Percentiles rank a stretch among this genome's conserved stretches.
phyloP scores from a whole-genome alignment of 2,797 vertebrate genomes.

The Avahi laniger region DNA sequence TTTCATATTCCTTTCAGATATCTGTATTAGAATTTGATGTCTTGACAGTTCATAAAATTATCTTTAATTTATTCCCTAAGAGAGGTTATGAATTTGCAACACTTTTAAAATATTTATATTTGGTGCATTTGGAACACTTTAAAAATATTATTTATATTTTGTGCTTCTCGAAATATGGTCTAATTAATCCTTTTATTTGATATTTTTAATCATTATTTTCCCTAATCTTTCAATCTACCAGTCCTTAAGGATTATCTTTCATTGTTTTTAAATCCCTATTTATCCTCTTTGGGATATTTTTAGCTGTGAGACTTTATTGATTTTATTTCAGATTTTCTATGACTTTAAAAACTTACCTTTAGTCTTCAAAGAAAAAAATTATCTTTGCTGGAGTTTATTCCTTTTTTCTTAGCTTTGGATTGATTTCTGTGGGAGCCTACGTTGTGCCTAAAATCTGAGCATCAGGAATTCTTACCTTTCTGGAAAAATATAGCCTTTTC shows the following conservation, averaged over 20 bases:
- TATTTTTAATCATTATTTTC: background rate
- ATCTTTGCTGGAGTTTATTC: background rate
- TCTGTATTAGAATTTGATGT: background rate
- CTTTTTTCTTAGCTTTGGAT: background rate
- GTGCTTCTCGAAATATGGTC: background rate
- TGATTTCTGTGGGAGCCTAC: background rate
- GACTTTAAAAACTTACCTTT: background rate
- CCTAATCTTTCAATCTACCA: background rate
- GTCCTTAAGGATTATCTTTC: background rate
- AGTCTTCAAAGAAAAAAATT: conserved; percentile 3
- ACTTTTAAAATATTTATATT: no score
- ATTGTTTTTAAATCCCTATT: background rate
- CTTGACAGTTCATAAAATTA: conserved; percentile 1
- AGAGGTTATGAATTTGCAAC: background rate
- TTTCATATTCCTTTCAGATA: conserved; percentile 11
- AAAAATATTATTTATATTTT: background rate
- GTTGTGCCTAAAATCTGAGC: background rate
- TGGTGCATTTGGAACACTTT: background rate
- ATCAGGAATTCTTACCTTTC: background rate
- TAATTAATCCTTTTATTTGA: background rate
- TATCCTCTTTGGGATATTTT: background rate
- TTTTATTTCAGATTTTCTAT: background rate
- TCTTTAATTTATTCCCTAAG: conserved; percentile 36
- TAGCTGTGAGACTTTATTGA: background rate
- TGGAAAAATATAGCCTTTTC: background rate